Conservation (phyloP, 2,113 vertebrate genomes). For the Microtus pennsylvanicus region DNA sequence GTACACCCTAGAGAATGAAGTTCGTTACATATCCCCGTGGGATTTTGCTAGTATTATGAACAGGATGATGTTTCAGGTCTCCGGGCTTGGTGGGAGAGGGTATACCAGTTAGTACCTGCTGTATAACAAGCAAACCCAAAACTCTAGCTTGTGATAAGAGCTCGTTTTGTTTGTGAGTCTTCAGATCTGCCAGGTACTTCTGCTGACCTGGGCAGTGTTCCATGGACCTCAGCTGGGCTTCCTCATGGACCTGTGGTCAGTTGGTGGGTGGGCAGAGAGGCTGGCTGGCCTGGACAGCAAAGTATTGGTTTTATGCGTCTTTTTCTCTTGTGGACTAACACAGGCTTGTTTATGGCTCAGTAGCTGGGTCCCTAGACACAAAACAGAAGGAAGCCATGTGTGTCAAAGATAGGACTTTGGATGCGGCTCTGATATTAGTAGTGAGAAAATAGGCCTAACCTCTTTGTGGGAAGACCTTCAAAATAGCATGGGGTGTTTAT, state of each 20-base stretch:
- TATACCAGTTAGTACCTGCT: neutral
- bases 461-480: neutral
- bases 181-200: too few species aligned
- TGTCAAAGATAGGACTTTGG: neutral
- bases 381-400: neutral
- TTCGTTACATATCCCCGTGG: neutral
- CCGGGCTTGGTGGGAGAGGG: neutral
- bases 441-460: neutral
- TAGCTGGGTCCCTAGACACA: neutral
- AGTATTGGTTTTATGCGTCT: too few species aligned
- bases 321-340: neutral
- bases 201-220: neutral
- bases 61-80: neutral
- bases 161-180: neutral
- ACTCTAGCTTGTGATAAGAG: neutral
- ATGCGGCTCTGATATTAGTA: neutral
- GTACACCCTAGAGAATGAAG: neutral
- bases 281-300: neutral
- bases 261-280: neutral
- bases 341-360: neutral
- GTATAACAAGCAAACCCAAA: neutral
- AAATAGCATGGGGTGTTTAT: neutral
- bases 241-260: neutral
- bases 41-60: neutral
- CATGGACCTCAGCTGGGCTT: neutral